Evolutionary conservation across 2,888 invertebrate species (phyloP).

Genomic region (Corbicula japonica): DNA sequence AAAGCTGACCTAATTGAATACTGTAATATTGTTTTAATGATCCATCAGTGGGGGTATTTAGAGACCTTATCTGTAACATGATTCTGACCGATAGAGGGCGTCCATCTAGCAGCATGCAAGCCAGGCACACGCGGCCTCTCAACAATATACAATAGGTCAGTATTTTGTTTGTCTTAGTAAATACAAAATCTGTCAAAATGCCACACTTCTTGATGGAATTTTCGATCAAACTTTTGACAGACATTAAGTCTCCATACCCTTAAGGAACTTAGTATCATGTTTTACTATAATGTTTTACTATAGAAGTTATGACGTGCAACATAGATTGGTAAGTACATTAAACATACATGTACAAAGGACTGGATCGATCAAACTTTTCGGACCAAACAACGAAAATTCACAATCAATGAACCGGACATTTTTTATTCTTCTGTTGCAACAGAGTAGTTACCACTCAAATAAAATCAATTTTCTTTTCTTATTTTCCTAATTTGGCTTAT

Average conservation of each 20-base stretch:
- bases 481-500: too few species aligned
- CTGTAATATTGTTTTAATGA: constrained; percentile 8
- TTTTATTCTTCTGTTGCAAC: too few species aligned
- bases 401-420: too few species aligned
- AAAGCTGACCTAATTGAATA: constrained; percentile 16
- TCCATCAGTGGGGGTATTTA: not conserved
- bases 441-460: too few species aligned
- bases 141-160: constrained; percentile 5
- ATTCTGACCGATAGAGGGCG: constrained; percentile 27
- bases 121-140: constrained; percentile 25
- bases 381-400: too few species aligned
- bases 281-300: too few species aligned
- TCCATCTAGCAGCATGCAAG: not conserved
- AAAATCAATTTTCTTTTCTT: too few species aligned
- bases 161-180: not conserved
- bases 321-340: too few species aligned
- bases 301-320: too few species aligned
- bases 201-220: constrained; percentile 15
- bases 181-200: constrained; percentile 23
- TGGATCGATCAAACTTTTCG: too few species aligned
- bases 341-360: too few species aligned
- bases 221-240: not conserved
- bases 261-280: too few species aligned
- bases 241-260: constrained; percentile 8
- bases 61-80: constrained; percentile 12